Conservation (phyloP, 1,140 invertebrate species). For the Whitmania pigra region DNA sequence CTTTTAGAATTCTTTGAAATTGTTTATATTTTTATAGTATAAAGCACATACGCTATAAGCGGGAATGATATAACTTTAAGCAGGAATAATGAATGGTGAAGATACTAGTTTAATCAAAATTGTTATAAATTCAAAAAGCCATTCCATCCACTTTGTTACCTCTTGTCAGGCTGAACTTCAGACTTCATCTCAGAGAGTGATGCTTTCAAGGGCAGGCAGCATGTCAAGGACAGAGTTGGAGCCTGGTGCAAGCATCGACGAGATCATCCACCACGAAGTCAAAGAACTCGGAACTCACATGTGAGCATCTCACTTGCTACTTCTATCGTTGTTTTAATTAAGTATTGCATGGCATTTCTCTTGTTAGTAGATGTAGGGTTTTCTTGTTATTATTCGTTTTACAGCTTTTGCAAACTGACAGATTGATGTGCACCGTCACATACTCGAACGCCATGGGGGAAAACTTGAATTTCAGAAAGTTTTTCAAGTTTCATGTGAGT, state of each 20-base stretch:
- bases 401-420: constrained; percentile 46
- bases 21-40: too few species aligned
- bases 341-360: not conserved
- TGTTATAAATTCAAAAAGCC: too few species aligned
- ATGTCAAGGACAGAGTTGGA: constrained; percentile 52
- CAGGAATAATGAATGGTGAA: too few species aligned
- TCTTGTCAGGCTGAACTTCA: constrained; percentile 69
- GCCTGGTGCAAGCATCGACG: constrained; percentile 75
- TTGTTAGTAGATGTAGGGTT: too few species aligned
- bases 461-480: constrained; percentile 66
- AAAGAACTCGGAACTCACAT: constrained; percentile 95
- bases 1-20: too few species aligned
- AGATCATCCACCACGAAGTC: constrained; percentile 93
- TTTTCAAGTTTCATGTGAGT: constrained; percentile 81
- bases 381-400: not conserved
- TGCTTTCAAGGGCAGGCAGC: constrained; percentile 49
- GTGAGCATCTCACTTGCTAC: constrained; percentile 46
- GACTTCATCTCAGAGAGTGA: constrained; percentile 71
- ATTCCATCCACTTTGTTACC: too few species aligned
- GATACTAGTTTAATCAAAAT: too few species aligned
- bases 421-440: constrained; percentile 85
- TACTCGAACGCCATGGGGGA: constrained; percentile 60
- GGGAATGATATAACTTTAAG: too few species aligned
- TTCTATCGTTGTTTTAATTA: too few species aligned
- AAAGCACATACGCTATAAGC: too few species aligned